phyloP scores from a whole-genome alignment of 37 sponge, comb jelly and placozoan species.

The Halisarca cf. caerulea region DNA sequence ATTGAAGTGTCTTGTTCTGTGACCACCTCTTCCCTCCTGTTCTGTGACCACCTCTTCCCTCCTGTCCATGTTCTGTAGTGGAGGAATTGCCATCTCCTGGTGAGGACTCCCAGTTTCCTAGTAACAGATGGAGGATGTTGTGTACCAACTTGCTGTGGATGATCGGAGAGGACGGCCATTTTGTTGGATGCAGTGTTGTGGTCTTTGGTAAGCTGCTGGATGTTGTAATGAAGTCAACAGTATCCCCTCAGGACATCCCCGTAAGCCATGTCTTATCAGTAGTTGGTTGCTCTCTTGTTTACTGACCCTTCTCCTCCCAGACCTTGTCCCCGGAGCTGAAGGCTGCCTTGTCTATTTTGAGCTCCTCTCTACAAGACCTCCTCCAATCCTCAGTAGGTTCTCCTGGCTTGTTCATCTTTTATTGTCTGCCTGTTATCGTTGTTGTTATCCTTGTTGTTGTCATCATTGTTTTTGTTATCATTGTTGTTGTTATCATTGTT shows the following conservation, averaged over 20 bases:
- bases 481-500: not conserved
- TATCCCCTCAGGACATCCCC: not conserved
- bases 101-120: no score
- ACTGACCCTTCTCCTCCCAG: not conserved
- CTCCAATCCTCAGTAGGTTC: not conserved
- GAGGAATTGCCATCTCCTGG: no score
- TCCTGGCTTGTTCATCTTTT: no score
- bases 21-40: no score
- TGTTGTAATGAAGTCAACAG: not conserved
- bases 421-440: no score
- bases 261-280: not conserved
- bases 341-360: slow-evolving; percentile 19
- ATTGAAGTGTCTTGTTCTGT: no score
- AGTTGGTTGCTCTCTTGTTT: not conserved
- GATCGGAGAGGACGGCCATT: slow-evolving; percentile 15
- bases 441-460: no score
- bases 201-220: slow-evolving; percentile 7
- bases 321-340: not conserved
- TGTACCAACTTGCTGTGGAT: not conserved
- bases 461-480: not conserved
- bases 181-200: not conserved
- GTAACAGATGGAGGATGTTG: not conserved
- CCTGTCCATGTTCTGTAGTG: no score
- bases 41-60: no score
- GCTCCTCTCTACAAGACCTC: not conserved